These are phyloP conservation scores for Litoditis marina DNA, from an alignment of 2,888 invertebrate genomes.

Conservation along the genomic window DNA sequence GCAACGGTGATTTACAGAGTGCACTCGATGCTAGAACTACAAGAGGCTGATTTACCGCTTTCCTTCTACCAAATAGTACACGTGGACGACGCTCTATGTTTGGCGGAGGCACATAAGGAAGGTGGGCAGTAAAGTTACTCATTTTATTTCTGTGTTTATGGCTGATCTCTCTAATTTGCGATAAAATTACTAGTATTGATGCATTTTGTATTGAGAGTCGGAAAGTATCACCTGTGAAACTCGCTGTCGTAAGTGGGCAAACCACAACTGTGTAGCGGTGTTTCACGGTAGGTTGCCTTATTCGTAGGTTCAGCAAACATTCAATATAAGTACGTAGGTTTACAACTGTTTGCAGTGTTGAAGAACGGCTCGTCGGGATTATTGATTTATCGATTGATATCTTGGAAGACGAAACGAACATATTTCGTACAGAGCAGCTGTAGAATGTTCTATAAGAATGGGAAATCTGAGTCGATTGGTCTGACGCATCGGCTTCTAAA, in stretches of 20 bases:
- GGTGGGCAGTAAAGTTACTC: no score
- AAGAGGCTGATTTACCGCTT: slow-evolving; percentile 41
- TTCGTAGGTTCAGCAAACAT: no score
- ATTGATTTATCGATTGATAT: slow-evolving; percentile 92
- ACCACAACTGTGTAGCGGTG: no score
- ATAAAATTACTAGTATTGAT: no score
- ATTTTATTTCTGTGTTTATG: no score
- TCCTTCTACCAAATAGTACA: slow-evolving; percentile 84
- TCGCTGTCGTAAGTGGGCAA: no score
- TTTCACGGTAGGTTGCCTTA: no score
- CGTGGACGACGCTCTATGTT: slow-evolving; percentile 92
- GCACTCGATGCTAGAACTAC: slow-evolving; percentile 52
- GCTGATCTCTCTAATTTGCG: no score
- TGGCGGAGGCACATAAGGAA: slow-evolving; percentile 98
- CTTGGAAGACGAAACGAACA: slow-evolving; percentile 72
- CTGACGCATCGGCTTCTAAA: slow-evolving; percentile 96
- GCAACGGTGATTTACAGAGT: slow-evolving; percentile 26
- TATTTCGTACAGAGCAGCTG: slow-evolving; percentile 98
- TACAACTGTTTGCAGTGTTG: slow-evolving; percentile 74
- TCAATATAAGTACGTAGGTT: no score
- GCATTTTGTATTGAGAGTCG: no score
- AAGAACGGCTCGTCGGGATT: slow-evolving; percentile 98
- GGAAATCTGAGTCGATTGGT: slow-evolving; percentile 97
- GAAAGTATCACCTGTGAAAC: no score
- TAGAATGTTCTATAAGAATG: slow-evolving; percentile 95